Evolutionary conservation across 2,113 vertebrate genomes (phyloP).

Genomic region (Boulengeromyrus knoepffleri): DNA sequence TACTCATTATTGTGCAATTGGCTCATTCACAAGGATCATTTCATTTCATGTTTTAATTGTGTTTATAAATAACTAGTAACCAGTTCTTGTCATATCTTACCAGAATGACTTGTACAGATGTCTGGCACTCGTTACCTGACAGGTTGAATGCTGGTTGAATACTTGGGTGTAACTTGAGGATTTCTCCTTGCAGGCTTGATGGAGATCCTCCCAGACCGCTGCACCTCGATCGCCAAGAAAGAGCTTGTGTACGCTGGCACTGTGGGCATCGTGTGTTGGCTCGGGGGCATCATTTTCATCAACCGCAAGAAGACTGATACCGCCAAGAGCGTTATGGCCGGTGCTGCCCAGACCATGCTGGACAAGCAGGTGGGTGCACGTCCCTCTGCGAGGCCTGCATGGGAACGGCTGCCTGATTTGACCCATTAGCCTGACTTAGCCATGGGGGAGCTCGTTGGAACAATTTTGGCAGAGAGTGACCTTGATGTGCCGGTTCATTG

Average conservation of each 20-base stretch:
- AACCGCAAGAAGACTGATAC: slow-evolving; percentile 55
- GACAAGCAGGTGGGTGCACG: slow-evolving; percentile 55
- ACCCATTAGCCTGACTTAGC: background rate
- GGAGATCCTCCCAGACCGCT: slow-evolving; percentile 62
- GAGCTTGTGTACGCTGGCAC: slow-evolving; percentile 64
- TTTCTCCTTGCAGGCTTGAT: slow-evolving; percentile 53
- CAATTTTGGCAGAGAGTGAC: background rate
- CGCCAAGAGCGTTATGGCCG: slow-evolving; percentile 58
- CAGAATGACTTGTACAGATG: background rate
- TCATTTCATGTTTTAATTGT: background rate
- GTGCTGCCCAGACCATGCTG: slow-evolving; percentile 48
- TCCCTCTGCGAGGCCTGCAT: background rate
- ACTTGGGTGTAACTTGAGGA: background rate
- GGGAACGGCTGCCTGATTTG: background rate
- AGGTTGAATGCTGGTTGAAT: background rate
- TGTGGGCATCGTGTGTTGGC: slow-evolving; percentile 63
- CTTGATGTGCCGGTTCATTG: background rate
- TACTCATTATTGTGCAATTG: background rate
- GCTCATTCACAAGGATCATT: background rate
- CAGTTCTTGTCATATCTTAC: background rate
- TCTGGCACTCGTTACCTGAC: background rate
- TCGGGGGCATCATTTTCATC: slow-evolving; percentile 65
- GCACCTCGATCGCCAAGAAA: slow-evolving; percentile 64
- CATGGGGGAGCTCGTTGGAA: background rate
- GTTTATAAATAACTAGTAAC: background rate